A percentile compares a stretch with the other conserved stretches of the same genome.
Conservation (phyloP, 2,797 vertebrate genomes). For the Bryconaethiops microstoma region DNA sequence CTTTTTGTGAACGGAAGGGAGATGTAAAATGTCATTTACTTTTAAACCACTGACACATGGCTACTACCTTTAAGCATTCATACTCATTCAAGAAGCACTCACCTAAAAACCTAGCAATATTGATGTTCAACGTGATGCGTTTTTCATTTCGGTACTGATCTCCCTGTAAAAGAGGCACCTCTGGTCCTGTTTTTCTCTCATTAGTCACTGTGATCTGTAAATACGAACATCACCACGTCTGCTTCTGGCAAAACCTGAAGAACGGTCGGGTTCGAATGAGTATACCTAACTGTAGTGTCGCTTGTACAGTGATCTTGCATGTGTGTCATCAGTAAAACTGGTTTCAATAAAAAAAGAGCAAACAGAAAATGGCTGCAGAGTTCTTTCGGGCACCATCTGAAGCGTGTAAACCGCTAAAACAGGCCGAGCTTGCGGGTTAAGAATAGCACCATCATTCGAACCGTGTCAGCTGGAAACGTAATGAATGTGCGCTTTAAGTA, state of each 20-base stretch:
- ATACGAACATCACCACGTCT: constrained; percentile 73
- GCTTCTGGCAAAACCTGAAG: constrained; percentile 85
- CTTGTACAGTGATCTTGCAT: constrained; percentile 97
- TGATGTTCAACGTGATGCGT: not conserved
- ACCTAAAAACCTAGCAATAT: constrained; percentile 48
- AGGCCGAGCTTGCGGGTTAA: not conserved
- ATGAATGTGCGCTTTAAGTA: constrained; percentile 7
- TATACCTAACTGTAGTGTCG: constrained; percentile 89
- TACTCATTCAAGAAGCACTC: constrained; percentile 15
- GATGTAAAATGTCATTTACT: constrained; percentile 5
- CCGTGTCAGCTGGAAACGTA: not conserved
- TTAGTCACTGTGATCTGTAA: constrained; percentile 83
- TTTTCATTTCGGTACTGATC: constrained; percentile 27
- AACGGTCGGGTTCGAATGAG: constrained; percentile 88
- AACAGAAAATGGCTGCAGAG: constrained; percentile 7
- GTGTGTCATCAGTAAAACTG: constrained; percentile 94
- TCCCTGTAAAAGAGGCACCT: constrained; percentile 35
- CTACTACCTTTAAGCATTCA: constrained; percentile 33
- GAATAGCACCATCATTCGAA: constrained; percentile 15
- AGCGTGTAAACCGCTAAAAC: constrained; percentile 4
- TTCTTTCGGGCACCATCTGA: constrained; percentile 5
- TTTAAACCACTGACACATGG: not conserved
- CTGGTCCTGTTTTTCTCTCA: constrained; percentile 65
- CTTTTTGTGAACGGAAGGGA: not conserved
- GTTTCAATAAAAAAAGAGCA: constrained; percentile 86